Evolutionary conservation across 2,113 vertebrate species (phyloP).

Genomic region (Notothenia coriiceps): DNA sequence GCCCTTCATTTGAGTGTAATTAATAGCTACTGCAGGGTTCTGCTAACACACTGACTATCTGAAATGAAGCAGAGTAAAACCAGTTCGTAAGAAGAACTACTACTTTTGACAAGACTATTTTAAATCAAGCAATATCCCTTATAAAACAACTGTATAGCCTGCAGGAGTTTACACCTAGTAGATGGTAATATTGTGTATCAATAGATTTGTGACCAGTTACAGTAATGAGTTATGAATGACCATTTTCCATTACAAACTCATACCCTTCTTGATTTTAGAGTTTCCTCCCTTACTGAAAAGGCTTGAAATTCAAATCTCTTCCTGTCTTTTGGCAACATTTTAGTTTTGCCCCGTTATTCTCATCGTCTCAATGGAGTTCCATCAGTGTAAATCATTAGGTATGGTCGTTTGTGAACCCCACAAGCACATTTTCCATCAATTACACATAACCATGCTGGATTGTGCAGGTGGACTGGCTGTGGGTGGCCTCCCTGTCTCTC

Average conservation of each 20-base stretch:
- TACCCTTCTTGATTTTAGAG: not conserved
- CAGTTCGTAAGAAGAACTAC: no score
- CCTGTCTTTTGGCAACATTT: not conserved
- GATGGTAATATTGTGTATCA: not conserved
- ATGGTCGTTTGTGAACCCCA: constrained; percentile 12
- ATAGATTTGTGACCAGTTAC: not conserved
- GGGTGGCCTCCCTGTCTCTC: constrained; percentile 39
- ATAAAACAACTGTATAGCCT: no score
- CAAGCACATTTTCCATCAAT: constrained; percentile 17
- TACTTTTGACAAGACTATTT: no score
- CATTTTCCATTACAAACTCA: not conserved
- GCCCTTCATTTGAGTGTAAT: constrained; percentile 34
- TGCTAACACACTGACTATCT: not conserved
- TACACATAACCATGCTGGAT: constrained; percentile 18
- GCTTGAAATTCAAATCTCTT: constrained; percentile 2
- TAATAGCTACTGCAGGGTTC: not conserved
- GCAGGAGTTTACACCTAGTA: no score
- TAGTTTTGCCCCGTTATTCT: constrained; percentile 12
- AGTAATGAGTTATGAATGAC: not conserved
- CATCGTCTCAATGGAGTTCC: not conserved
- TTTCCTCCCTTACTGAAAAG: not conserved
- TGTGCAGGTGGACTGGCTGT: constrained; percentile 34
- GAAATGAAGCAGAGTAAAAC: not conserved
- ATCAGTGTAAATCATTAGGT: not conserved
- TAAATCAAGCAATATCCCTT: not conserved